phyloP scores from a whole-genome alignment of 2,113 vertebrate genomes.

The Mesocricetus auratus region DNA sequence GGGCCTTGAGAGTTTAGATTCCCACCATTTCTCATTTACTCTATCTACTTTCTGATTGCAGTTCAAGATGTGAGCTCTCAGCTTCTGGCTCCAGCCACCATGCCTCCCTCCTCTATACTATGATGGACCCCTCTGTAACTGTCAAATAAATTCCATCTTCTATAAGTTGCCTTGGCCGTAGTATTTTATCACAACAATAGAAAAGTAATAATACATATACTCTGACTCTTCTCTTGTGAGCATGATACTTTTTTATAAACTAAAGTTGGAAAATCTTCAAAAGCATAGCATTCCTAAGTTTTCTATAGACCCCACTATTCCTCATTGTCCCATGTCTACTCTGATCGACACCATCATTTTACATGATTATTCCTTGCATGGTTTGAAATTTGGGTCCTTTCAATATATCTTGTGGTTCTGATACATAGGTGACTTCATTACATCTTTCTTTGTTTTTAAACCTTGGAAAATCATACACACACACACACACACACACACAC shows the following conservation, averaged over 20 bases:
- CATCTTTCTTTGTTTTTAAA: not conserved
- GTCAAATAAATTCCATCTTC: not conserved
- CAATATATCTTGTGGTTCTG: not conserved
- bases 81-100: not conserved
- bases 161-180: not conserved
- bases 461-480: not conserved
- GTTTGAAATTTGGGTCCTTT: not conserved
- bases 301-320: not conserved
- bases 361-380: not conserved
- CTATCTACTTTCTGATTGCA: not conserved
- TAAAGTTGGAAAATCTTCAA: not conserved
- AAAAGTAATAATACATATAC: not conserved
- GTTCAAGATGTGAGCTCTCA: not conserved
- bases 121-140: not conserved
- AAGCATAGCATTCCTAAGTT: not conserved
- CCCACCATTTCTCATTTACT: not conserved
- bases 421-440: not conserved
- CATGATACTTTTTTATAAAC: not conserved
- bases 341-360: not conserved
- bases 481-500: too few relatives aligned
- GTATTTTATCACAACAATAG: not conserved
- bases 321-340: not conserved
- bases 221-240: not conserved
- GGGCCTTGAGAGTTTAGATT: not conserved
- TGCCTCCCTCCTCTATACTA: not conserved